Evolutionary conservation across 1,140 invertebrate species (phyloP), one percentile per base, ranked within the genome.

Genomic region (Bradysia coprophila): DNA sequence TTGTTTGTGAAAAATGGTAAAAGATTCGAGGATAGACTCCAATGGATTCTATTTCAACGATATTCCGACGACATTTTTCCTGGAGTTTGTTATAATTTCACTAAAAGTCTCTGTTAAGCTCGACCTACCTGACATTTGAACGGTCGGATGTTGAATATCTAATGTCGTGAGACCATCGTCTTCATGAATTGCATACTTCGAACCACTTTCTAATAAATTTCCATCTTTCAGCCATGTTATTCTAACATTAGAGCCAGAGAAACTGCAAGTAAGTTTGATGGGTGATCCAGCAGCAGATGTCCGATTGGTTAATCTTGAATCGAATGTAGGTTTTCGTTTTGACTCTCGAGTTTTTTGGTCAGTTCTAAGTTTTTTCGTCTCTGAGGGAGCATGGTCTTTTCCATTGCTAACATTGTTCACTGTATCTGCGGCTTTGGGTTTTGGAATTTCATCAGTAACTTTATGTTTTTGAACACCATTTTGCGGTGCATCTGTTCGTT

Each of bases 181-280:
- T 42, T 64, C 68, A 45, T 62, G 68, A 3, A 61, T 71, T 46
- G 56, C 63, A 51, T 68, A 74, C 42, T 68, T 39, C 3, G 61
- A 60, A 48, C 67, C 59, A 46, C 59, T 52, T 16, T 55, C 51
- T 5, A 76, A 47, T 34, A 66, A 51, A 22, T 59, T 50, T 13
- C 55, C 56, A 45, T 61, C 50, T 40, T 57, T 57, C 18, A 49
- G 46, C 87, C 88, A 95, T 39, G 76, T 72, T 5, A 94, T 65
- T 28, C 65, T 69, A 15, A 86, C 78, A 46, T 86, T 80, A 1
- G 81, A 48, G 20, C 83, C 84, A 47, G 91, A 71, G 2, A 93
- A 72, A 43, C 79, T 80, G 53, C 90, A 95, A 4, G 81, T 85
- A 20, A 97, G 59, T 56, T 79, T 81, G 1, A 88, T 75, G 43